Evolutionary conservation across 1,140 invertebrate species (phyloP).

Genomic region (Penaeus chinensis): DNA sequence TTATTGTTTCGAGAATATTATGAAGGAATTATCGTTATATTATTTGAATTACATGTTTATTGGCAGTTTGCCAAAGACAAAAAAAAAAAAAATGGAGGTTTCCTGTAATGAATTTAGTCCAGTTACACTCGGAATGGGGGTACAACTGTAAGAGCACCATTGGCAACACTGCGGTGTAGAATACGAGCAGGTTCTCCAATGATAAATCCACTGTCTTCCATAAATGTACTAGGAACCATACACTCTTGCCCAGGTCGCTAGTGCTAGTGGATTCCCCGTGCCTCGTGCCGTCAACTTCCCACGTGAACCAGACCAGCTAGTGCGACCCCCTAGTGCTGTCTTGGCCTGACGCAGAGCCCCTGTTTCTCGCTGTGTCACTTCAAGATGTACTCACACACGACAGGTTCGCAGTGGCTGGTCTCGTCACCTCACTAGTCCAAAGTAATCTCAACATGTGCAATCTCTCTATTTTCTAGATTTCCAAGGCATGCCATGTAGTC

Average conservation of each 20-base stretch:
- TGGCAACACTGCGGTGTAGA: constrained; percentile 49
- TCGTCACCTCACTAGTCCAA: constrained; percentile 53
- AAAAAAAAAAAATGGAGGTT: too few relatives aligned
- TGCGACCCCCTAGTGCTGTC: constrained; percentile 11
- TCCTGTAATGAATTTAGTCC: too few relatives aligned
- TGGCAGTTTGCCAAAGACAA: too few relatives aligned
- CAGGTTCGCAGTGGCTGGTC: constrained; percentile 43
- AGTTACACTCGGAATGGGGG: background rate
- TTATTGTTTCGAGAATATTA: background rate
- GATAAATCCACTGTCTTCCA: constrained; percentile 62
- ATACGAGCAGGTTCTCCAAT: constrained; percentile 49
- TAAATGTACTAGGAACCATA: constrained; percentile 53
- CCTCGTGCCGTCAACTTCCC: constrained; percentile 55
- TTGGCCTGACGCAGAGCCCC: background rate
- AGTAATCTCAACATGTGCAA: constrained; percentile 58
- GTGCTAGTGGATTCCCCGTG: constrained; percentile 56
- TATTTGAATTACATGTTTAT: background rate
- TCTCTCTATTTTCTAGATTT: constrained; percentile 61
- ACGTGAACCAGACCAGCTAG: constrained; percentile 17
- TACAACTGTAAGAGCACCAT: constrained; percentile 1
- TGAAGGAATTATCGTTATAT: background rate
- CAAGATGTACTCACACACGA: background rate
- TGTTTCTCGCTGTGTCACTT: background rate
- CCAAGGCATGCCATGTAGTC: constrained; percentile 54
- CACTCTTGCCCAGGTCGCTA: constrained; percentile 43